Percentiles rank a stretch among this genome's conserved stretches.
Evolutionary conservation across 1,140 invertebrate genomes (phyloP).

Genomic region (Lordiphosa stackelbergi): DNA sequence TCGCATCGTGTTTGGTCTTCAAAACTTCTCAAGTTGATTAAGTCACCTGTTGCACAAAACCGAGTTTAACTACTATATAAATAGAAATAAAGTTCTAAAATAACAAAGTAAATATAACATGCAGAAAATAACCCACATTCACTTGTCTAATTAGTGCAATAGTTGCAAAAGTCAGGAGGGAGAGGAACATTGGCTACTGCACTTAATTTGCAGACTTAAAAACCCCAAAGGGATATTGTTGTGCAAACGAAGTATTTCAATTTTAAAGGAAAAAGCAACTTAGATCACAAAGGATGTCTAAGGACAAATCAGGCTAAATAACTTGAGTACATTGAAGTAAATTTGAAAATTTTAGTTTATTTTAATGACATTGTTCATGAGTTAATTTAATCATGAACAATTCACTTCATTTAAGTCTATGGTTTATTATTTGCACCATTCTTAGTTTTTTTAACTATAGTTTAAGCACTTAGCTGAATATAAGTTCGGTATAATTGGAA

Average conservation of each 20-base stretch:
- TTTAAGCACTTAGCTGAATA: too few species aligned
- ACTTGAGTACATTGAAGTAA: too few species aligned
- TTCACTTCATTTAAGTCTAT: too few species aligned
- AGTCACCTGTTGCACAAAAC: neutral
- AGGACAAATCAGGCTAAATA: neutral
- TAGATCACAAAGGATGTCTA: neutral
- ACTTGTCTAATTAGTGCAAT: conserved; percentile 1
- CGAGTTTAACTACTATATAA: neutral
- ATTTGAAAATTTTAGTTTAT: too few species aligned
- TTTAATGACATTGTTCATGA: too few species aligned
- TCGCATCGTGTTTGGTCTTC: too few species aligned
- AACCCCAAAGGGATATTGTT: conserved; percentile 9
- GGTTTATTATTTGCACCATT: too few species aligned
- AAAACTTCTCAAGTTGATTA: neutral
- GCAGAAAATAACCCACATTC: conserved; percentile 1
- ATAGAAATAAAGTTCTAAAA: neutral
- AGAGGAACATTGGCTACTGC: neutral
- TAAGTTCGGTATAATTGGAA: too few species aligned
- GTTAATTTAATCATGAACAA: too few species aligned
- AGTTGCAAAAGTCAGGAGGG: neutral
- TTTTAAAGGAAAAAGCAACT: conserved; percentile 3
- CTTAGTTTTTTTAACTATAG: too few species aligned
- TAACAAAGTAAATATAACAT: neutral
- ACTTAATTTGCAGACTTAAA: conserved; percentile 10
- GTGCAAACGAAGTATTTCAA: conserved; percentile 1